These are phyloP conservation scores for Archocentrus centrarchus DNA, from an alignment of 2,113 vertebrate genomes.

Conservation along the genomic window DNA sequence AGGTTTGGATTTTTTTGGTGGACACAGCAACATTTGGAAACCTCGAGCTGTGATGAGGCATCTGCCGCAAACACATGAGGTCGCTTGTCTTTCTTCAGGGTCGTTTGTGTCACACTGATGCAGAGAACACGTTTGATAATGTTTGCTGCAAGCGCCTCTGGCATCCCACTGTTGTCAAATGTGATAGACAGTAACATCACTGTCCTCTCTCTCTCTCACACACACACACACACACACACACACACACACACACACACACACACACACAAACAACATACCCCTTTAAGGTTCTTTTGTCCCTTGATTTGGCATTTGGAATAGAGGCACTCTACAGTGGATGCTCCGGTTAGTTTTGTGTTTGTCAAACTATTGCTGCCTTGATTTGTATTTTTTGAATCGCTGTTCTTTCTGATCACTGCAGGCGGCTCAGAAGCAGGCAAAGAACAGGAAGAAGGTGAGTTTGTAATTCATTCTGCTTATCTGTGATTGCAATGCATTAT, in stretches of 20 bases:
- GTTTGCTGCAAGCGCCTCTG: slow-evolving; percentile 38
- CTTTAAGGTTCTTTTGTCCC: slow-evolving; percentile 39
- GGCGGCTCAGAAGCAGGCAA: slow-evolving; percentile 96
- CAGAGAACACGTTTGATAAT: slow-evolving; percentile 45
- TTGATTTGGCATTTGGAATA: slow-evolving; percentile 51
- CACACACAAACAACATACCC: slow-evolving; percentile 21
- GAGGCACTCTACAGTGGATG: slow-evolving; percentile 22
- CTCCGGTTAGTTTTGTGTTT: slow-evolving; percentile 15
- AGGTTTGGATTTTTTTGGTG: neutral
- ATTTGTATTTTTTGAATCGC: slow-evolving; percentile 6
- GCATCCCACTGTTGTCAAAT: slow-evolving; percentile 54
- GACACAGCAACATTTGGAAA: neutral
- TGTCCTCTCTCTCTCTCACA: slow-evolving; percentile 32
- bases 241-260: slow-evolving; percentile 21
- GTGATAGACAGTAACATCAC: slow-evolving; percentile 55
- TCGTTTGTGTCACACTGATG: slow-evolving; percentile 58
- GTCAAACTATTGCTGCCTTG: neutral
- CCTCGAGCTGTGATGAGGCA: slow-evolving; percentile 26
- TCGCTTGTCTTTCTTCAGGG: slow-evolving; percentile 38
- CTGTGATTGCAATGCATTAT: neutral
- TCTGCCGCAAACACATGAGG: slow-evolving; percentile 25
- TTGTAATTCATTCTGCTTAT: neutral
- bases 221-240: no score
- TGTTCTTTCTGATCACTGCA: slow-evolving; percentile 86
- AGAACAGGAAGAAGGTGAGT: slow-evolving; percentile 97